phyloP scores from a whole-genome alignment of 2,113 vertebrate species.

The Apodemus sylvaticus region DNA sequence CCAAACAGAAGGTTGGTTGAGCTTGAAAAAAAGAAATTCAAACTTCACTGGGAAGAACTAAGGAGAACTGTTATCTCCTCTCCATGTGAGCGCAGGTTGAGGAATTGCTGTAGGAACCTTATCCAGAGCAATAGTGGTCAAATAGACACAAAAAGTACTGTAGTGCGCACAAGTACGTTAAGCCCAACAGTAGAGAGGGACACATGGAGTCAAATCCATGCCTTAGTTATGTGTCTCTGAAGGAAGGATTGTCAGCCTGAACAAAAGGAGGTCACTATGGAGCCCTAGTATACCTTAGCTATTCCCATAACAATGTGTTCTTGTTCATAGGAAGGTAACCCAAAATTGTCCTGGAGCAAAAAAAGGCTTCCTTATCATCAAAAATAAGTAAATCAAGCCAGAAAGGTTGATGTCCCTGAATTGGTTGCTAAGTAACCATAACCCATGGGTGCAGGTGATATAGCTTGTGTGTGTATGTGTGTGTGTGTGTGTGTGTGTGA shows the following conservation, averaged over 20 bases:
- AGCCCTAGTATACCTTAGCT: background rate
- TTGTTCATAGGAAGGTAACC: background rate
- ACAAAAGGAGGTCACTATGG: background rate
- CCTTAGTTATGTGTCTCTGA: background rate
- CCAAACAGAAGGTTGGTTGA: background rate
- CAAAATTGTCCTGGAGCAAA: background rate
- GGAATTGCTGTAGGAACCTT: background rate
- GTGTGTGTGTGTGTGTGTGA: too few relatives aligned
- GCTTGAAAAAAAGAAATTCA: background rate
- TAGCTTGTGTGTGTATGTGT: background rate
- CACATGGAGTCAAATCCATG: background rate
- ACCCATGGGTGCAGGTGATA: too few relatives aligned
- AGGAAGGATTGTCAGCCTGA: background rate
- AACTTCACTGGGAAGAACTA: background rate
- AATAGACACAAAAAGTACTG: too few relatives aligned
- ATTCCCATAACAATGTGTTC: background rate
- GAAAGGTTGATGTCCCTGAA: background rate
- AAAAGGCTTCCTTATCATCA: background rate
- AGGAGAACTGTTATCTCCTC: background rate
- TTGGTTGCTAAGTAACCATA: background rate
- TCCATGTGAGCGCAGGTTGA: background rate
- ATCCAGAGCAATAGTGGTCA: background rate
- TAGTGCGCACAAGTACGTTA: background rate
- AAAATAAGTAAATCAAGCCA: background rate
- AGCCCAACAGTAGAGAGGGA: background rate